A percentile compares a stretch with the other conserved stretches of the same genome.
Conservation (phyloP, 1,140 invertebrate genomes). For the Drosophila punjabiensis region DNA sequence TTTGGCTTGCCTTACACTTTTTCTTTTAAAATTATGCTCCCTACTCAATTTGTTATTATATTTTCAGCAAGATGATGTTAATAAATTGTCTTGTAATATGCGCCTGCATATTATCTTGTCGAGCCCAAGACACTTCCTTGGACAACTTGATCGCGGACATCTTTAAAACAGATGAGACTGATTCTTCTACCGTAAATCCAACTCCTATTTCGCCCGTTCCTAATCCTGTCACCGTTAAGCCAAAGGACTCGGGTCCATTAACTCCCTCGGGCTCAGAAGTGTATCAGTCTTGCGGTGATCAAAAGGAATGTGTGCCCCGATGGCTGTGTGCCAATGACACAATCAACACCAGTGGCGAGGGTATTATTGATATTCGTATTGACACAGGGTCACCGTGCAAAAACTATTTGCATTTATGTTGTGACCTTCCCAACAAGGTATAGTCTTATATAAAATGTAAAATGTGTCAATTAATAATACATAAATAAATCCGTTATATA, state of each 20-base stretch:
- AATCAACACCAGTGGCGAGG: slow-evolving; percentile 90
- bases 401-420: slow-evolving; percentile 72
- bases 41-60: background rate
- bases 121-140: slow-evolving; percentile 51
- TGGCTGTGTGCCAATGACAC: slow-evolving; percentile 81
- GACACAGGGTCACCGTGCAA: slow-evolving; percentile 59
- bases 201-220: slow-evolving; percentile 2
- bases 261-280: background rate
- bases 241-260: slow-evolving; percentile 9
- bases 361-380: slow-evolving; percentile 89
- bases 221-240: slow-evolving; percentile 1
- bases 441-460: background rate
- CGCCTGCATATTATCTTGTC: slow-evolving; percentile 29
- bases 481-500: slow-evolving; percentile 13
- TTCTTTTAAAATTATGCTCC: background rate
- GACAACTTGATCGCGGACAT: slow-evolving; percentile 69
- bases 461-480: background rate
- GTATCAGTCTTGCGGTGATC: slow-evolving; percentile 68
- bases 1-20: background rate
- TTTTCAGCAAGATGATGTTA: slow-evolving; percentile 41
- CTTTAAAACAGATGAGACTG: slow-evolving; percentile 52
- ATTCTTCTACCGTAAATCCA: slow-evolving; percentile 1
- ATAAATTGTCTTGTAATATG: slow-evolving; percentile 42
- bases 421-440: slow-evolving; percentile 76
- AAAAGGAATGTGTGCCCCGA: slow-evolving; percentile 85